phyloP scores from a whole-genome alignment of 1,140 invertebrate species.

The Homalodisca vitripennis region DNA sequence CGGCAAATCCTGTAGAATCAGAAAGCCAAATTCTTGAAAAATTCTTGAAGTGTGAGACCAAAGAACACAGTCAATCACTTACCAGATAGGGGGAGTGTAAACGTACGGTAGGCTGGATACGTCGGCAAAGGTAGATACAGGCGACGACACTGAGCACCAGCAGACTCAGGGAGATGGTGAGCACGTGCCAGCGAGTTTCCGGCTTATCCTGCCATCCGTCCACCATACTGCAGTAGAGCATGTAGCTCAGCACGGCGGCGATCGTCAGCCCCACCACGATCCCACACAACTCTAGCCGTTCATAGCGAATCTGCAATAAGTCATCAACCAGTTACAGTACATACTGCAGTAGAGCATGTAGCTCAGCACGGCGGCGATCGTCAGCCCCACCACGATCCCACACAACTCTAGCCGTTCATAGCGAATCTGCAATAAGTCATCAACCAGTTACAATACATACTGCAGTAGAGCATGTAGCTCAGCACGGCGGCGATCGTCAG shows the following conservation, averaged over 20 bases:
- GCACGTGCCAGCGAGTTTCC: slow-evolving; percentile 1
- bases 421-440: slow-evolving; percentile 17
- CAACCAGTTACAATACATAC: too few species aligned
- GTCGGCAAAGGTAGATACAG: neutral
- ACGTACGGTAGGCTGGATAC: neutral
- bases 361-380: neutral
- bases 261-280: neutral
- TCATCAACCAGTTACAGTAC: too few species aligned
- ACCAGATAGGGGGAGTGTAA: neutral
- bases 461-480: slow-evolving; percentile 5
- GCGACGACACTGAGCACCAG: neutral
- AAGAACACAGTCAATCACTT: neutral
- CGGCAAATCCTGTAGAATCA: slow-evolving; percentile 10
- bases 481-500: neutral
- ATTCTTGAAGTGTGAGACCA: neutral
- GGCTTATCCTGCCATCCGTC: neutral
- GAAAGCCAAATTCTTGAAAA: slow-evolving; percentile 17
- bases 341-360: slow-evolving; percentile 8
- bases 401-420: slow-evolving; percentile 9
- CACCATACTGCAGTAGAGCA: slow-evolving; percentile 11
- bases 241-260: neutral
- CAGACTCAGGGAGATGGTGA: neutral
- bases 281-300: slow-evolving; percentile 3
- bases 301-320: slow-evolving; percentile 18
- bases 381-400: neutral